phyloP scores from a whole-genome alignment of 2,113 vertebrate species.

The Elachura formosa region DNA sequence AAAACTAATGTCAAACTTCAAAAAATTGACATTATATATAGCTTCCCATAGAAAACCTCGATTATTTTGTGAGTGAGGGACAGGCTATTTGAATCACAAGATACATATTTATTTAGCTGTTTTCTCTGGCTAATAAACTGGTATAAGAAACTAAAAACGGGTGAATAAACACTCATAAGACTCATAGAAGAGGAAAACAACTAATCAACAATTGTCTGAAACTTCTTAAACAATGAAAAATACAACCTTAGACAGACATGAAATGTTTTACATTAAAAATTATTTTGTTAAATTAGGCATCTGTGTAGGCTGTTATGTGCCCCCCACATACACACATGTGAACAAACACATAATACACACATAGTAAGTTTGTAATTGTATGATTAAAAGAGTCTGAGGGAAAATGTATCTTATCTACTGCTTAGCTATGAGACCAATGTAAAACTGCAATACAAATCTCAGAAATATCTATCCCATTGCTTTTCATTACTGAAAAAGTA shows the following conservation, averaged over 20 bases:
- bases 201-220: background rate
- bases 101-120: background rate
- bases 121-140: background rate
- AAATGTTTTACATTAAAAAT: background rate
- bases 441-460: background rate
- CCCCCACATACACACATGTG: background rate
- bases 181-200: background rate
- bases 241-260: background rate
- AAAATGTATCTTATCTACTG: background rate
- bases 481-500: slow-evolving; percentile 15
- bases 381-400: background rate
- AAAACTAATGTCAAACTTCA: background rate
- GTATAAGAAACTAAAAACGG: background rate
- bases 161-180: background rate
- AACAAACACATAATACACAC: background rate
- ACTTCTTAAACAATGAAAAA: background rate
- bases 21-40: background rate
- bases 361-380: background rate
- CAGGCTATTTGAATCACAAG: background rate
- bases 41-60: background rate
- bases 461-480: background rate
- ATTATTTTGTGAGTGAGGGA: background rate
- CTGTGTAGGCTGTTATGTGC: background rate
- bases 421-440: background rate
- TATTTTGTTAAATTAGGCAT: background rate